These are phyloP conservation scores for Acropora tenuis DNA, from an alignment of 64 coral and sea anemone genomes.

Conservation along the genomic window DNA sequence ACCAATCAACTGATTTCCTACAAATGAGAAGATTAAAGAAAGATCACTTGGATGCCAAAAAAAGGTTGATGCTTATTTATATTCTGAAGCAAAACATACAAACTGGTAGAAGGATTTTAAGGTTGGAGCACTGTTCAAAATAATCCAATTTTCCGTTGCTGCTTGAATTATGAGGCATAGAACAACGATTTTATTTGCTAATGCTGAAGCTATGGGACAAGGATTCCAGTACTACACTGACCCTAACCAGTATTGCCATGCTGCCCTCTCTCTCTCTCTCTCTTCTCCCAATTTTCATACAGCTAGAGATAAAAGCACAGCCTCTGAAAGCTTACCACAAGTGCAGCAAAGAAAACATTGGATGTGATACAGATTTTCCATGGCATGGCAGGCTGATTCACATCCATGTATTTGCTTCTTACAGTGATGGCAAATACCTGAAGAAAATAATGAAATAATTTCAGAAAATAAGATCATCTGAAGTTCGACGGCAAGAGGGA, in stretches of 20 bases:
- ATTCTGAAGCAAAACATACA: too few relatives aligned
- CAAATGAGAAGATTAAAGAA: not conserved
- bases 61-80: too few relatives aligned
- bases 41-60: not conserved
- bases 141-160: not conserved
- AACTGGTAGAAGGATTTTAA: too few relatives aligned
- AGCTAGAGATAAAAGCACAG: not conserved
- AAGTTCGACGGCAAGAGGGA: too few relatives aligned
- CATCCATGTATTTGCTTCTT: conserved; percentile 77
- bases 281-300: too few relatives aligned
- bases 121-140: too few relatives aligned
- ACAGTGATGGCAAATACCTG: conserved; percentile 74
- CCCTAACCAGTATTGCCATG: too few relatives aligned
- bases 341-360: conserved; percentile 69
- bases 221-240: too few relatives aligned
- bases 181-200: not conserved
- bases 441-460: not conserved
- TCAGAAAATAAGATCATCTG: not conserved
- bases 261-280: too few relatives aligned
- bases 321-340: conserved; percentile 51
- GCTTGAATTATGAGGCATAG: not conserved
- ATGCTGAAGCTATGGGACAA: too few relatives aligned
- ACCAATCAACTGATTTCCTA: conserved; percentile 71
- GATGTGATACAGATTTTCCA: conserved; percentile 59
- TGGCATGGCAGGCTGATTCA: conserved; percentile 63